Percentiles rank a stretch among this genome's conserved stretches.
Evolutionary conservation across 2,888 invertebrate species (phyloP).

Genomic region (Clusia tigrina): DNA sequence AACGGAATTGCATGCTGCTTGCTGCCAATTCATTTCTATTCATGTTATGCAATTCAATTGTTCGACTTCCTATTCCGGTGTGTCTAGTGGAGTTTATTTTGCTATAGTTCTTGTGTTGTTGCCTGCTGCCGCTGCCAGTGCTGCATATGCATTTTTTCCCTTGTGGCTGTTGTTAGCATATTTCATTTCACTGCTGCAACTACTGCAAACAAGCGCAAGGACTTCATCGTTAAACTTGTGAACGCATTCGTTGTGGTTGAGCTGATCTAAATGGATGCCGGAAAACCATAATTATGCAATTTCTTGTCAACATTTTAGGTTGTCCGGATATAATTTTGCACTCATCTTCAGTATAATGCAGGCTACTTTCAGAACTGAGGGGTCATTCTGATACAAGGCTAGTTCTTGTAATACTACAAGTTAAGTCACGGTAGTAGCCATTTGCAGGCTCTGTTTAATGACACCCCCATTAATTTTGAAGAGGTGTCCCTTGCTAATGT

Average conservation of each 20-base stretch:
- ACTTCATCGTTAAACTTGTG: slow-evolving; percentile 23
- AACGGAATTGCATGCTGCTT: not conserved
- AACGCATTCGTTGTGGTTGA: slow-evolving; percentile 50
- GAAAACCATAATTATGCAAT: slow-evolving; percentile 60
- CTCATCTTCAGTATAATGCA: not conserved
- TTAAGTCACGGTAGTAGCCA: too few relatives aligned
- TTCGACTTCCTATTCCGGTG: slow-evolving; percentile 32
- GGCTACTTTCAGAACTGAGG: too few relatives aligned
- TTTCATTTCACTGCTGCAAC: slow-evolving; percentile 14
- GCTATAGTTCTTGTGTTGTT: not conserved
- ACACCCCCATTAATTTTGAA: too few relatives aligned
- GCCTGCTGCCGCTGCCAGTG: not conserved
- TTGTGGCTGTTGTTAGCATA: not conserved
- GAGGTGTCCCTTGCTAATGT: too few relatives aligned
- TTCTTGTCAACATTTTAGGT: slow-evolving; percentile 55
- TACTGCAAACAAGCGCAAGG: slow-evolving; percentile 9
- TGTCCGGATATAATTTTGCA: not conserved
- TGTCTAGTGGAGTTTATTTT: not conserved
- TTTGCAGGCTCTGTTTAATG: too few relatives aligned
- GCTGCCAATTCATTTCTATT: slow-evolving; percentile 56
- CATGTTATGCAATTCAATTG: slow-evolving; percentile 60
- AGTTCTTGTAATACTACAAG: too few relatives aligned
- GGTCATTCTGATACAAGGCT: too few relatives aligned
- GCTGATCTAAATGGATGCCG: slow-evolving; percentile 55
- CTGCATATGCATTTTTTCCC: slow-evolving; percentile 3